A percentile compares a stretch with the other conserved stretches of the same genome.
phyloP scores from a whole-genome alignment of 2,797 vertebrate species.

The Sorex maritimensis region DNA sequence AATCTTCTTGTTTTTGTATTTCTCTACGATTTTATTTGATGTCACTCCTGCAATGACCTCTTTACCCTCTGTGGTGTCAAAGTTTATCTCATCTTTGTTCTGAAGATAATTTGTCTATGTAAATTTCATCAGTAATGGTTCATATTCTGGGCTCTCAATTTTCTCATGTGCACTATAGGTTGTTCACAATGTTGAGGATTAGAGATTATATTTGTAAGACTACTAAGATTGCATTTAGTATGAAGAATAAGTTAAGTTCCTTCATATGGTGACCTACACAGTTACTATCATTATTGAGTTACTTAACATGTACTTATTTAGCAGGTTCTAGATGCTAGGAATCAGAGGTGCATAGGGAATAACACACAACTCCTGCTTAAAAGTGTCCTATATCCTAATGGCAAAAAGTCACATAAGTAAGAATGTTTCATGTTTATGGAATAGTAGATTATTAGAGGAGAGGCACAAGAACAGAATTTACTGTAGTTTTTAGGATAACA shows the following conservation, averaged over 20 bases:
- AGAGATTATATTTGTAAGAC: not conserved
- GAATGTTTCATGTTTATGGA: not conserved
- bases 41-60: not conserved
- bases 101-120: not conserved
- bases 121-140: not conserved
- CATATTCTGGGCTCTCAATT: not conserved
- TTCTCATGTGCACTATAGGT: not conserved
- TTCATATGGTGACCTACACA: not conserved
- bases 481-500: not conserved
- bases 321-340: not conserved
- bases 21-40: not conserved
- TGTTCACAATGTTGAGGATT: constrained; percentile 20
- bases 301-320: not conserved
- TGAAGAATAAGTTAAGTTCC: not conserved
- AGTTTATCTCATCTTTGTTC: not conserved
- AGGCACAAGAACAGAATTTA: not conserved
- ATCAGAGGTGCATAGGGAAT: not conserved
- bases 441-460: not conserved
- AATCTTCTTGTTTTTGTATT: not conserved
- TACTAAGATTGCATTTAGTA: not conserved
- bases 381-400: not conserved
- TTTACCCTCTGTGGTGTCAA: constrained; percentile 7
- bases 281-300: constrained; percentile 1
- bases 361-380: not conserved
- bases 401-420: constrained; percentile 15